phyloP scores from a whole-genome alignment of 1,140 invertebrate species.

The Calliopsis andreniformis region DNA sequence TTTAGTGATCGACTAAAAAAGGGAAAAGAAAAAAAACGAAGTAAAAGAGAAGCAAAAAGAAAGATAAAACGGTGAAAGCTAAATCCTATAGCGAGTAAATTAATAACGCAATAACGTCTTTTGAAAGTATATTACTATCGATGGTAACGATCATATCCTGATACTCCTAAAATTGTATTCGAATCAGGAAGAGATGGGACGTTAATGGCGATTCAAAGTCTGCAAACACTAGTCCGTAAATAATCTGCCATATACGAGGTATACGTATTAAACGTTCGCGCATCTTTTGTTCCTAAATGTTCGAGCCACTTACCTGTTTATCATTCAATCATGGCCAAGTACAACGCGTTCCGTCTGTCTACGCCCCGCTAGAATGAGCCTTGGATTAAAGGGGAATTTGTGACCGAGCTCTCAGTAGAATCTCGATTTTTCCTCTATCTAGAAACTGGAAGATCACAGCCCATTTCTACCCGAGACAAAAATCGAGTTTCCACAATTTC shows the following conservation, averaged over 20 bases:
- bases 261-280: slow-evolving; percentile 66
- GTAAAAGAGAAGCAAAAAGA: background rate
- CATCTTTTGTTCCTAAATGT: slow-evolving; percentile 55
- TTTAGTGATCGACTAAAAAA: slow-evolving; percentile 38
- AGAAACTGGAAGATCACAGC: background rate
- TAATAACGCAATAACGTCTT: slow-evolving; percentile 63
- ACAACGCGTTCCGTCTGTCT: slow-evolving; percentile 6
- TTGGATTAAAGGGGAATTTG: too few relatives aligned
- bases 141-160: slow-evolving; percentile 50
- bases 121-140: slow-evolving; percentile 64
- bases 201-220: slow-evolving; percentile 44
- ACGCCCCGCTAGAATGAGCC: too few relatives aligned
- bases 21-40: background rate
- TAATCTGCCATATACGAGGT: slow-evolving; percentile 69
- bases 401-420: background rate
- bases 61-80: background rate
- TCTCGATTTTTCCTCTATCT: background rate
- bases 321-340: slow-evolving; percentile 26
- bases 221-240: slow-evolving; percentile 67
- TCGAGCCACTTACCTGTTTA: slow-evolving; percentile 41
- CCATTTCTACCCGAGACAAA: background rate
- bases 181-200: slow-evolving; percentile 18
- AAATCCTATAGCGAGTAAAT: slow-evolving; percentile 58
- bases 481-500: background rate
- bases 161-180: slow-evolving; percentile 51